These are phyloP conservation scores for Larimichthys crocea DNA, from an alignment of 2,113 vertebrate species.

Conservation along the genomic window DNA sequence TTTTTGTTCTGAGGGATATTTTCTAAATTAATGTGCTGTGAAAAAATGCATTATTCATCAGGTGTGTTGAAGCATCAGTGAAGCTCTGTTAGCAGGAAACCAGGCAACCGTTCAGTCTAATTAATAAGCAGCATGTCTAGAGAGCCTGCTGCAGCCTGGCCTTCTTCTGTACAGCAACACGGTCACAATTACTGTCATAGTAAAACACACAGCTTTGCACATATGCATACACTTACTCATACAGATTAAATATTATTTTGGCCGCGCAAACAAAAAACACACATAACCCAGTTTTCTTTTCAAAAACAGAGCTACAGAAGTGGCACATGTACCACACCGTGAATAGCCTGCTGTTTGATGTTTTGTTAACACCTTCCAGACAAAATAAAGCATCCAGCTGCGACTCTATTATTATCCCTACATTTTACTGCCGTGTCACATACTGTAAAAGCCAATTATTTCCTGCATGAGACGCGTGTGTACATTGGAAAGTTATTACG, in stretches of 20 bases:
- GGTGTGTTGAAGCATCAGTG: constrained; percentile 44
- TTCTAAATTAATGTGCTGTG: constrained; percentile 63
- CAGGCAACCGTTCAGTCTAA: constrained; percentile 65
- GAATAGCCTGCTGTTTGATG: constrained; percentile 32
- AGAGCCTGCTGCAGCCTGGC: constrained; percentile 43
- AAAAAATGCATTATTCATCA: constrained; percentile 75
- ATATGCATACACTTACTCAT: neutral
- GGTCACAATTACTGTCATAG: neutral
- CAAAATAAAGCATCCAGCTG: constrained; percentile 6
- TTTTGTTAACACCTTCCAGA: constrained; percentile 28
- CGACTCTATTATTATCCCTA: constrained; percentile 28
- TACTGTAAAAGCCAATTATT: constrained; percentile 37
- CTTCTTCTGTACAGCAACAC: constrained; percentile 19
- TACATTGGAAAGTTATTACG: constrained; percentile 43
- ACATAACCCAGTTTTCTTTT: constrained; percentile 3
- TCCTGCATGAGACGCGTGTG: constrained; percentile 13
- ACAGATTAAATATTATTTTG: constrained; percentile 4
- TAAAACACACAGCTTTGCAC: constrained; percentile 5
- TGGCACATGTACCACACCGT: neutral
- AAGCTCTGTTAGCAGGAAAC: constrained; percentile 44
- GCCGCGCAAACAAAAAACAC: constrained; percentile 28
- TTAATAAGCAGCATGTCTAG: constrained; percentile 56
- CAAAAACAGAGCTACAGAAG: neutral
- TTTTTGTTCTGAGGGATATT: constrained; percentile 62
- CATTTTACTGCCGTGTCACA: constrained; percentile 26